Evolutionary conservation across 2,113 vertebrate genomes (phyloP), one percentile per base, ranked within the genome.

Genomic region (Leptosomus discolor): DNA sequence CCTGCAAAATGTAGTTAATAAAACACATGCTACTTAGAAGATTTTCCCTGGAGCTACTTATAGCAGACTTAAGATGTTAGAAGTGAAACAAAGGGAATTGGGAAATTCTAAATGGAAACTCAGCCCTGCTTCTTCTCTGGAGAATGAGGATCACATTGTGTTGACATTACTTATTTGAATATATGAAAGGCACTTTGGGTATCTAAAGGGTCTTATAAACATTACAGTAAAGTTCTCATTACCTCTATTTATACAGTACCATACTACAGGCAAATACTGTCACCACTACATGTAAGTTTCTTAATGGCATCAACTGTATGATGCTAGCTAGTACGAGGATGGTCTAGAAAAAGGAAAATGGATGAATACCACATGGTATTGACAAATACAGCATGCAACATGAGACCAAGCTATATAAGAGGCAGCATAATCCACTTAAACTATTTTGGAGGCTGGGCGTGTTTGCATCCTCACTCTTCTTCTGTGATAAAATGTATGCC

Each of bases 1-100:
- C 45, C 60, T 95, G 93, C 76, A 91, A 97, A 97, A 97, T 94
- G 53, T 94, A 69, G 63, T 95, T 88, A 95, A 87, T 95, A 91
- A 97, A 98, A 94, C 88, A 97, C 85, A 88, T 65, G 51, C 39
- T 51, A 75, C 85, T 96, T 97, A 92, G 57, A 94, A 96, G 45
- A 53, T 96, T 91, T 48, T 29, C 56, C 80, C 93, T 92, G 75
- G 86, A 97, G 92, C 89, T 90, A 50, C 92, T 95, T 94, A 63
- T 18, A 97, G 88, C 50, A 95, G 91, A 67, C 69, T 94, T 93
- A 92, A 95, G 90, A 88, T 94, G 56, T 64, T 96, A 96, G 74
- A 79, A 94, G 48, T 19, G 48, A 81, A 84, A 64, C 43, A 85
- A 82, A 92, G 24, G 61, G 85, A 90, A 83, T 50, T 75, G 69